Base-by-base conservation (phyloP, 53 echinoderm and acorn worm species). In the Holothuria leucospilota region DNA sequence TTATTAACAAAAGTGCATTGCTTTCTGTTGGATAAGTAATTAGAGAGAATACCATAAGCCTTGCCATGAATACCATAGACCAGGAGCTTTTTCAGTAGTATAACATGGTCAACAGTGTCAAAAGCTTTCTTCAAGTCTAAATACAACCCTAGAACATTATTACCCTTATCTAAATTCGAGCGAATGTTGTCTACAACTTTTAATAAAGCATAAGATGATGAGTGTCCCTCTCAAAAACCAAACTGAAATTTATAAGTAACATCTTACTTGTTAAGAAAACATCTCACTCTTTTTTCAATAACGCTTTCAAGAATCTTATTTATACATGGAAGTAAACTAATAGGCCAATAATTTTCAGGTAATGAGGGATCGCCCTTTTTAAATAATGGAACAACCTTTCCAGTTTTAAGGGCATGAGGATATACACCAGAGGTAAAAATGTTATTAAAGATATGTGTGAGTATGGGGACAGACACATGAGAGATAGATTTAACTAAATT, bases 1-100 rank as follows among this genome's bases (percentile, higher is more conserved):
- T 69, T 69, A 69, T 69, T 69, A 69, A 69, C 69, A 69, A 34
- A 69, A 69, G 69, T 28, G 30, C 69, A 69, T 69, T 34, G 34
- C 34, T 69, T 29, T 29, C 27, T 69, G 29, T 39, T 28, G 34
- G 3, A 34, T 3, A 69, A 29, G 69, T 69, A 34, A 69, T 29
- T 69, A 12, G 69, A 69, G 12, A 28, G 69, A 69, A 69, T 39
- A 69, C 30, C 30, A 15, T 69, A 69, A 29, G 69, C 69, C 27
- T 69, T 69, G 69, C 30, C 69, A 26, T 29, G 69, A 29, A 69
- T 29, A 69, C 69, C 69, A 29, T 69, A 69, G 69, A 26, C 27
- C 34, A 34, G 30, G 9, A 69, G 29, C 13, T 69, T 69, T 15
- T 69, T 25, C 69, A 69, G 30, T 6, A 69, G 69, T 28, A 29